A percentile compares a stretch with the other conserved stretches of the same genome.
These are phyloP conservation scores for Drepana arcuata DNA, from an alignment of 1,140 invertebrate species.

Conservation along the genomic window DNA sequence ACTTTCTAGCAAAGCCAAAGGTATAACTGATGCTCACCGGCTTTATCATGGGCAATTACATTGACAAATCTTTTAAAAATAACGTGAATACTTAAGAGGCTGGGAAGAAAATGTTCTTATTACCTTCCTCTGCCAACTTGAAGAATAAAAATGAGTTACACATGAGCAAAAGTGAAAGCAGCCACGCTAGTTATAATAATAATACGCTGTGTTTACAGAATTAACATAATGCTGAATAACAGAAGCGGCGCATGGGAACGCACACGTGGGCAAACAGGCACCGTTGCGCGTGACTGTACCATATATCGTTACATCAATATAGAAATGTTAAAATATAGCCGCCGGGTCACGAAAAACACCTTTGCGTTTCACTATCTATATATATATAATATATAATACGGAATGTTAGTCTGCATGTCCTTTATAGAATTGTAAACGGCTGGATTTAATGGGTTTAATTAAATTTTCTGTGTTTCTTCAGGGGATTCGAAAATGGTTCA, in stretches of 20 bases:
- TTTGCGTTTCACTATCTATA: not conserved
- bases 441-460: not conserved
- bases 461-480: not conserved
- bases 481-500: not conserved
- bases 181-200: constrained; percentile 42
- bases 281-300: constrained; percentile 18
- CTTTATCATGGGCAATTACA: not conserved
- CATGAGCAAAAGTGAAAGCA: constrained; percentile 16
- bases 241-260: constrained; percentile 35
- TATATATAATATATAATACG: too few species aligned
- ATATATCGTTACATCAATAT: constrained; percentile 28
- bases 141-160: not conserved
- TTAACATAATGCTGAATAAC: constrained; percentile 63
- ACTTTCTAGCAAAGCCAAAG: too few species aligned
- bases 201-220: constrained; percentile 40
- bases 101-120: not conserved
- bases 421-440: not conserved
- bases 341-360: not conserved
- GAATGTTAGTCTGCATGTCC: not conserved
- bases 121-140: not conserved
- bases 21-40: too few species aligned
- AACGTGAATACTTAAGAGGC: not conserved
- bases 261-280: constrained; percentile 53
- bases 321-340: constrained; percentile 11
- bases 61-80: not conserved